Conservation (phyloP, 2,113 vertebrate genomes). For the Hippolais icterina region DNA sequence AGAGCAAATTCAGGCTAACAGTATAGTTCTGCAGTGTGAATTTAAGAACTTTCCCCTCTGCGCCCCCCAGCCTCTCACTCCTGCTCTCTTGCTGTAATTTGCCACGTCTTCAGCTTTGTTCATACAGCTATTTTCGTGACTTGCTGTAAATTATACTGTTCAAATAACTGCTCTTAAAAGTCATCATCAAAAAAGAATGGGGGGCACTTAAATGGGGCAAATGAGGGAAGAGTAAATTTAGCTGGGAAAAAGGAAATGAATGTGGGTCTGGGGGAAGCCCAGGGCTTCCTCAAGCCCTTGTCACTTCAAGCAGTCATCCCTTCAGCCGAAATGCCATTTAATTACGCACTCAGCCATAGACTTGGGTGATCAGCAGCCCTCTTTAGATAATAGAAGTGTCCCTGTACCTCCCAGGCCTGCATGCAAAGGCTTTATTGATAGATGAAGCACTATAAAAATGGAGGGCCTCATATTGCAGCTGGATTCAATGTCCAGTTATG, state of each 20-base stretch:
- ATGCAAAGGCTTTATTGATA: neutral
- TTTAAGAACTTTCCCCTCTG: constrained; percentile 19
- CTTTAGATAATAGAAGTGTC: neutral
- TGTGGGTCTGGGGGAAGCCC: neutral
- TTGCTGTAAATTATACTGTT: constrained; percentile 7
- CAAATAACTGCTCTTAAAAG: constrained; percentile 27
- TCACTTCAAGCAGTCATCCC: neutral
- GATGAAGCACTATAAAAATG: neutral
- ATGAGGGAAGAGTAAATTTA: neutral
- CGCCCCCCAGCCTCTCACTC: neutral
- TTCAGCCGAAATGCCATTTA: neutral
- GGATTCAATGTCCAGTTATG: neutral
- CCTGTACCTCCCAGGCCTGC: neutral
- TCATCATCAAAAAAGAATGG: neutral
- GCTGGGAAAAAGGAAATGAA: neutral
- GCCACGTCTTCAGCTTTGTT: neutral
- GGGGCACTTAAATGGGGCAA: neutral
- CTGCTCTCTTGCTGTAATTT: neutral
- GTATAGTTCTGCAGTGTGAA: neutral
- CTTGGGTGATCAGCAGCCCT: neutral
- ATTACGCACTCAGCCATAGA: neutral
- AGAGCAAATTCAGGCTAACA: constrained; percentile 32
- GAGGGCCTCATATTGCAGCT: neutral
- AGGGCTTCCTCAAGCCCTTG: neutral
- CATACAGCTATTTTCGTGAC: neutral